Base-by-base conservation (phyloP, 64 coral and sea anemone genomes). In the Catalaphyllia jardinei region DNA sequence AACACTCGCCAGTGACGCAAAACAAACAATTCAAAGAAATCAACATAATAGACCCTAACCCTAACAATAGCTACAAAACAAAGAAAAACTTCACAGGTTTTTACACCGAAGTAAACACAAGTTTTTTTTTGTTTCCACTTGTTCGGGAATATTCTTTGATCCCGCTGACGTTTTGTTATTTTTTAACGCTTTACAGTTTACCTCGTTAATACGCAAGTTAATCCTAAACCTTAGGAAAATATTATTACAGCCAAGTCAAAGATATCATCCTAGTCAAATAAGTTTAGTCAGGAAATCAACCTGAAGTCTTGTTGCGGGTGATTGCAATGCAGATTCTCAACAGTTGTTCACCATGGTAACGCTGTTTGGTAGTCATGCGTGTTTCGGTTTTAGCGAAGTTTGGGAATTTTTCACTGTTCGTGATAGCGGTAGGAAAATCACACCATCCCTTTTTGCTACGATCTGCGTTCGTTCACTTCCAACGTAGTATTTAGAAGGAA, bases 331-430 rank as follows among this genome's bases (percentile, higher is more conserved):
- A 55, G 24, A n/a, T 79, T 79, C 51, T 55, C 46, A 28, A n/a
- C 25, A 69, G 54, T 57, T 38, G 25, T 29, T 85, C 62, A 71
- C 81, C 81, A 85, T 85, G 62, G 63, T 38, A 85, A 85, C 81
- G 33, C 16, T 69, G 39, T 85, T 85, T 85, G 39, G 81, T 71
- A 35, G 61, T 85, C 81, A 85, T 85, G 81, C 81, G 81, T 85
- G 81, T n/a, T 69, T 85, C 11, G 62, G 59, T 67, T 85, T 10
- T 50, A 8, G 33, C 8, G 3, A 51, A 25, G 50, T 24, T 18
- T 39, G 16, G 16, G 55, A 11, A 30, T 57, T 28, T n/a, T 27
- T 65, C 22, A 54, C 25, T 22, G 55, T 29, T 65, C 4, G 62
- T 42, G 8, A n/a, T n/a, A 11, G 67, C 15, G 29, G 18, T 69